phyloP scores from a whole-genome alignment of 2,888 invertebrate genomes.

The Esperia sulphurella region DNA sequence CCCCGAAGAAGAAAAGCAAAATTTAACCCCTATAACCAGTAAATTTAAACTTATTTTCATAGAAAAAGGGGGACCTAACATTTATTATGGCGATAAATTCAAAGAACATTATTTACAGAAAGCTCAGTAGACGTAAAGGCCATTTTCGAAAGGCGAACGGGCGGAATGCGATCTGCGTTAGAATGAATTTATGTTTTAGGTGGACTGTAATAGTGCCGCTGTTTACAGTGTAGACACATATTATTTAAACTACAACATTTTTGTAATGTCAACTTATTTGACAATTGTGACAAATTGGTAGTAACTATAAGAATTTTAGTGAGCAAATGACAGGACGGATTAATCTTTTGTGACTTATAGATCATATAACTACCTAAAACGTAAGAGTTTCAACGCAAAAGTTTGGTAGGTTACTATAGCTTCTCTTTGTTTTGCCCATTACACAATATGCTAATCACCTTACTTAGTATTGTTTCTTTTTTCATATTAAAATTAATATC shows the following conservation, averaged over 20 bases:
- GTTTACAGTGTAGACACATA: constrained; percentile 33
- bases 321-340: no score
- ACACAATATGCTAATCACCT: no score
- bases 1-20: constrained; percentile 32
- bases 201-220: constrained; percentile 37
- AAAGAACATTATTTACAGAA: constrained; percentile 75
- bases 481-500: no score
- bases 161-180: constrained; percentile 56
- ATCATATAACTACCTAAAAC: no score
- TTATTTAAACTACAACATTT: constrained; percentile 19
- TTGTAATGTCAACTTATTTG: neutral
- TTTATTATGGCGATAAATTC: constrained; percentile 77
- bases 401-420: no score
- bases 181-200: constrained; percentile 67
- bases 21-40: constrained; percentile 46
- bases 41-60: constrained; percentile 74
- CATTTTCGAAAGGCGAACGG: constrained; percentile 65
- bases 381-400: no score
- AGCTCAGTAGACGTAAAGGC: constrained; percentile 72
- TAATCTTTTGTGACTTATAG: no score
- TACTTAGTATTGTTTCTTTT: no score
- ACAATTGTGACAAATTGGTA: no score
- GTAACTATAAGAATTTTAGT: no score
- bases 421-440: no score
- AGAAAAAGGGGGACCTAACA: constrained; percentile 69